Percentiles rank a stretch among this genome's conserved stretches.
Evolutionary conservation across 2,888 invertebrate species (phyloP).

Genomic region (Micoletzkya japonica): DNA sequence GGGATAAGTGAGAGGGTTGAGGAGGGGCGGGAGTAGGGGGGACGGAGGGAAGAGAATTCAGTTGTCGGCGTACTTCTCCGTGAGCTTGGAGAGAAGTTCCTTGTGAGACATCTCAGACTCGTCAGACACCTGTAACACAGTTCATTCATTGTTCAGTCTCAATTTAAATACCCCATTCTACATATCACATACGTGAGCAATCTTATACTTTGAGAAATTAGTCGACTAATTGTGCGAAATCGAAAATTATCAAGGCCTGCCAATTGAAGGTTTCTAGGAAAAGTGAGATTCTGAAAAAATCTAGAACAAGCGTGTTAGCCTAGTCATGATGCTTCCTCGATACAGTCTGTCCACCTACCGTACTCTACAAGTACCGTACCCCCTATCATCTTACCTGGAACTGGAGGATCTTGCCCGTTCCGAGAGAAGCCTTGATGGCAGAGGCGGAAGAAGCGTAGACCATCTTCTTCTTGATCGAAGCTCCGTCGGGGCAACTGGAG

Average conservation of each 20-base stretch:
- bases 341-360: not conserved
- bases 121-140: constrained; percentile 57
- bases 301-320: no score
- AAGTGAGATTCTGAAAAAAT: no score
- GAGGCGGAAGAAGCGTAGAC: constrained; percentile 90
- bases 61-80: constrained; percentile 62
- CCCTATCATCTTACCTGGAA: constrained; percentile 55
- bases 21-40: constrained; percentile 1
- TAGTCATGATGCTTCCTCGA: not conserved
- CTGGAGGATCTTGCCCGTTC: constrained; percentile 62
- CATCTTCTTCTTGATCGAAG: constrained; percentile 84
- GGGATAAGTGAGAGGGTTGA: not conserved
- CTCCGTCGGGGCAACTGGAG: constrained; percentile 86
- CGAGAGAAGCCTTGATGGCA: constrained; percentile 93
- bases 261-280: no score
- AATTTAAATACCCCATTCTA: no score
- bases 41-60: constrained; percentile 32
- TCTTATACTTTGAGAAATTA: no score
- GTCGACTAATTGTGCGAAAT: no score
- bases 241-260: no score
- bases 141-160: no score
- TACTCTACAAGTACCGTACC: not conserved
- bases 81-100: constrained; percentile 60
- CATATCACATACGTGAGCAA: no score
- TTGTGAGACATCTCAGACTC: constrained; percentile 63